Evolutionary conservation across 2,797 vertebrate species (phyloP).

Genomic region (Mormyrus hasselquistii): DNA sequence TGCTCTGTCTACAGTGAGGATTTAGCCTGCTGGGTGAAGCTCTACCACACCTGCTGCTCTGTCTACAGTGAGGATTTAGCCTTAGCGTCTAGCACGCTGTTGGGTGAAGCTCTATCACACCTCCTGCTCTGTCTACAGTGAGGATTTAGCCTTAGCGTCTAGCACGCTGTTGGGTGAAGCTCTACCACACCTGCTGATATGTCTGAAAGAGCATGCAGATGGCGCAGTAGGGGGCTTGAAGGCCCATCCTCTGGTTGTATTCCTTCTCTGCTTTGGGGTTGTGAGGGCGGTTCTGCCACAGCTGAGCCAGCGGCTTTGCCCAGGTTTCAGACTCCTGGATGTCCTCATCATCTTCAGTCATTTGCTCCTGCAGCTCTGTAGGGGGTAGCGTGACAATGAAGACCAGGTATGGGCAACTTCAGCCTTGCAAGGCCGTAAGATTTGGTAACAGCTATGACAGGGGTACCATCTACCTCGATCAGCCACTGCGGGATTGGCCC

Average conservation of each 20-base stretch:
- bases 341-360: slow-evolving; percentile 63
- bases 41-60: neutral
- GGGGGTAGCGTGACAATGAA: neutral
- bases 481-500: neutral
- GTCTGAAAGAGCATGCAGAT: slow-evolving; percentile 89
- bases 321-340: slow-evolving; percentile 75
- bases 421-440: neutral
- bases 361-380: slow-evolving; percentile 70
- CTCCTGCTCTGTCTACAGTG: neutral
- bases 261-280: slow-evolving; percentile 79
- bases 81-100: neutral
- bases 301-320: slow-evolving; percentile 78
- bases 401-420: neutral
- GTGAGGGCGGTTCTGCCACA: slow-evolving; percentile 85
- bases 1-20: neutral
- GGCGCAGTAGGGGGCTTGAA: slow-evolving; percentile 79
- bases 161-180: neutral
- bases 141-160: neutral
- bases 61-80: neutral
- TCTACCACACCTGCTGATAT: slow-evolving; percentile 70
- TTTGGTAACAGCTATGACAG: neutral
- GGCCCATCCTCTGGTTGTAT: slow-evolving; percentile 80
- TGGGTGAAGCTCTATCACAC: neutral
- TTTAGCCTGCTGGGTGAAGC: neutral
- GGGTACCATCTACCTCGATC: neutral